Evolutionary conservation across 1,140 invertebrate genomes (phyloP).

Genomic region (Trachelipus rathkii): DNA sequence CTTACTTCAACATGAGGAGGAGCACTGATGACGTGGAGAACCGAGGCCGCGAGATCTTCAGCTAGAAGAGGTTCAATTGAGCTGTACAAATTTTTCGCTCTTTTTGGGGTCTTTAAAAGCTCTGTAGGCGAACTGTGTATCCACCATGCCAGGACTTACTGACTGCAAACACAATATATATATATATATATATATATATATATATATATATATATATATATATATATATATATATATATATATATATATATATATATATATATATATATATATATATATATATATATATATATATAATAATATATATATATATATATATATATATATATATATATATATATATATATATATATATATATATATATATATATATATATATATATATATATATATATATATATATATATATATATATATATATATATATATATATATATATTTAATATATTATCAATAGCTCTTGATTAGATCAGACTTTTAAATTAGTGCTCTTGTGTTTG

Average conservation of each 20-base stretch:
- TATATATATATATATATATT: background rate
- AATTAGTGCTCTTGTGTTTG: too few relatives aligned
- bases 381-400: too few relatives aligned
- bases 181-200: constrained; percentile 16
- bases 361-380: too few relatives aligned
- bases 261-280: constrained; percentile 18
- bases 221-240: constrained; percentile 28
- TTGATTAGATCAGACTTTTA: too few relatives aligned
- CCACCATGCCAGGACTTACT: constrained; percentile 14
- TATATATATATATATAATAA: background rate
- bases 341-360: background rate
- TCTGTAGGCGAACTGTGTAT: constrained; percentile 2
- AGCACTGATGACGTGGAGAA: constrained; percentile 17
- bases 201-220: constrained; percentile 29
- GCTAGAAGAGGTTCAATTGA: constrained; percentile 6
- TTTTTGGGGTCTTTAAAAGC: background rate
- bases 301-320: background rate
- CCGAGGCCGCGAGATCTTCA: background rate
- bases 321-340: background rate
- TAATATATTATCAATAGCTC: background rate
- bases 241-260: constrained; percentile 23
- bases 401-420: background rate
- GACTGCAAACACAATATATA: constrained; percentile 5
- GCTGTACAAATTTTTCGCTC: constrained; percentile 6
- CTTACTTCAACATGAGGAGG: constrained; percentile 20